Base-by-base conservation (phyloP, 2,888 invertebrate species). In the Eristalinus aeneus region DNA sequence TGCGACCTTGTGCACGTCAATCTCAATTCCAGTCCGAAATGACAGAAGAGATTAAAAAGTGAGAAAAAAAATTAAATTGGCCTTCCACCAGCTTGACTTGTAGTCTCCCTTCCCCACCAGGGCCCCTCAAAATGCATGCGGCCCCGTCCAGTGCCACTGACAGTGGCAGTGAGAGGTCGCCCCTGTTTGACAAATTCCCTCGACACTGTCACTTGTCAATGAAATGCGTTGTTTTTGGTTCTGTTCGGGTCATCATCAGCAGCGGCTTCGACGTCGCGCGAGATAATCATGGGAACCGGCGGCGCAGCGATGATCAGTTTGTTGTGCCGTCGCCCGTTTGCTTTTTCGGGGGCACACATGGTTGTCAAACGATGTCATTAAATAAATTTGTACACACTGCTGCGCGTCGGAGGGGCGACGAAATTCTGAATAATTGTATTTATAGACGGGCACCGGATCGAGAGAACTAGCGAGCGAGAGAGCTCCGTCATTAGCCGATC, bases 361-460 rank as follows among this genome's bases (percentile, higher is more conserved):
- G 60, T 61, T 85, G 75, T 72, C 67, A 84, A 85, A 56, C 75
- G 80, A 76, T 85, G 84, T 68, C 84, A 76, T 85, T 73, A 85
- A 85, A 80, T 76, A 76, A 85, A 80, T 80, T 80, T 80, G 84
- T 79, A 53, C 73, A 53, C 73, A 46, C 16, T 46, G 39, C n/a
- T n/a, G 4, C 58, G 76, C 76, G 53, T 65, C 9, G 9, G 56
- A 16, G 39, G 16, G 46, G 6, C 16, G 46, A 16, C 16, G n/a
- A 53, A 69, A 36, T 32, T 34, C 8, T 34, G 6, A 60, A 71
- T 4, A 39, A 68, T 74, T 60, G 56, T 85, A 85, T 85, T 80
- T 64, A 58, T 85, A 85, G 80, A 67, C 61, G 58, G 27, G 27
- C 68, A 67, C 67, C 67, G 54, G 39, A 39, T 54, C n/a, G n/a